These are phyloP conservation scores for Dryoscopus gambensis DNA, from an alignment of 2,113 vertebrate species.

Conservation along the genomic window DNA sequence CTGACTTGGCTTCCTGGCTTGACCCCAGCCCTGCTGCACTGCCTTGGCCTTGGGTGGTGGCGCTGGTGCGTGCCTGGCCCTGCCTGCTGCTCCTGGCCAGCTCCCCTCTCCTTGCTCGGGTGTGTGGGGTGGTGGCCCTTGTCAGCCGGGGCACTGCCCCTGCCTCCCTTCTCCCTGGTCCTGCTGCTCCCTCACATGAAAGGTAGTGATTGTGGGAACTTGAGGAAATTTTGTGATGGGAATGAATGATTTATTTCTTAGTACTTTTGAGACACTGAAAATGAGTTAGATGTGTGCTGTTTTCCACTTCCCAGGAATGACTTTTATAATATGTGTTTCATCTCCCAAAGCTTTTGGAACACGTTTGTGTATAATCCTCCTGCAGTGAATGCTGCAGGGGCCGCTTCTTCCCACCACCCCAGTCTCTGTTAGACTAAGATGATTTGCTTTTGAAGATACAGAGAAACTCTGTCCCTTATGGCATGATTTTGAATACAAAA, in stretches of 20 bases:
- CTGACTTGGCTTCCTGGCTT: neutral
- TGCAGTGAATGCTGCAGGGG: neutral
- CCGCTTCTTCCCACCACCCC: accelerated
- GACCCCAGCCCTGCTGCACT: too few species aligned
- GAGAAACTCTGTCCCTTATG: neutral
- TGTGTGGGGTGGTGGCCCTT: too few species aligned
- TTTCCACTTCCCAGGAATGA: neutral
- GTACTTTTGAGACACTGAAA: neutral
- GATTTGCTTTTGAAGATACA: neutral
- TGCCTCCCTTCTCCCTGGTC: neutral
- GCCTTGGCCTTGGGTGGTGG: neutral
- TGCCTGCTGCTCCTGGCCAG: neutral
- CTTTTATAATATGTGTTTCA: neutral
- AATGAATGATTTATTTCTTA: neutral
- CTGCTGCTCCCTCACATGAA: neutral
- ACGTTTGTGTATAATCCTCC: neutral
- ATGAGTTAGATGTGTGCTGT: neutral
- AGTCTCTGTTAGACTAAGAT: neutral
- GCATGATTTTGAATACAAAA: neutral
- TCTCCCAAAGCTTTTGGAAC: neutral
- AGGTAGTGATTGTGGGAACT: neutral
- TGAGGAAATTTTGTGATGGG: neutral
- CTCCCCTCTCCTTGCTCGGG: neutral
- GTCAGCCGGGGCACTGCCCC: neutral
- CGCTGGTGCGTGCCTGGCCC: neutral